Base-by-base conservation (phyloP, 2,797 vertebrate species). In the Halcyon leucocephala region DNA sequence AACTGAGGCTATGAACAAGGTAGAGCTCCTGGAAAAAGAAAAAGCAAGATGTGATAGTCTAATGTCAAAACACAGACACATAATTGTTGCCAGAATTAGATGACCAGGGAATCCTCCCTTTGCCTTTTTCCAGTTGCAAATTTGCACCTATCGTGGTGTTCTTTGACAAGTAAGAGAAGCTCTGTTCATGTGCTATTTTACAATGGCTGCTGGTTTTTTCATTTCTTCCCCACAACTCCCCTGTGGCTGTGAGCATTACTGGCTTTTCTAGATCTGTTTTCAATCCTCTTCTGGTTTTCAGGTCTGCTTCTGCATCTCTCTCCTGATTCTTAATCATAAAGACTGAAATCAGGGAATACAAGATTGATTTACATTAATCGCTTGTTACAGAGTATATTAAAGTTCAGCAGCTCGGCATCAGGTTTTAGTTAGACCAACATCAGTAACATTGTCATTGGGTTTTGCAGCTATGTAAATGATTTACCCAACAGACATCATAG, bases 1-100 rank as follows among this genome's bases (percentile, higher is more conserved):
- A 72, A 5, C 10, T 0, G 0, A 37, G 22, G 52, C 12, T 24
- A 24, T 1, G 0, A 49, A 48, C 24, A 8, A 70, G 14, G 26
- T 1, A 29, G 22, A 69, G 14, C 4, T 65, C 31, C 35, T 72
- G 41, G 21, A 74, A 44, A 48, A 71, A 65, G 16, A 42, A 54
- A 79, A 79, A 61, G 9, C 8, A 77, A 35, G 22, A 48, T 20
- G 4, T 35, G 37, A 58, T 46, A 41, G 12, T 85, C 46, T 65
- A 54, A 54, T 37, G 76, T 79, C 39, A 51, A 91, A 85, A 54
- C 16, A 67, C 16, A 73, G 37, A 20, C 24, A 60, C 1, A 7
- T 15, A 69, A 80, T 8, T 9, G 8, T 17, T 35, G 17, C 4
- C 42, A 54, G 35, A 49, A 62, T 41, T 35, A 62, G 18, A 7